Conservation (phyloP, 2,113 vertebrate species). For the Melanerpes aurifrons region DNA sequence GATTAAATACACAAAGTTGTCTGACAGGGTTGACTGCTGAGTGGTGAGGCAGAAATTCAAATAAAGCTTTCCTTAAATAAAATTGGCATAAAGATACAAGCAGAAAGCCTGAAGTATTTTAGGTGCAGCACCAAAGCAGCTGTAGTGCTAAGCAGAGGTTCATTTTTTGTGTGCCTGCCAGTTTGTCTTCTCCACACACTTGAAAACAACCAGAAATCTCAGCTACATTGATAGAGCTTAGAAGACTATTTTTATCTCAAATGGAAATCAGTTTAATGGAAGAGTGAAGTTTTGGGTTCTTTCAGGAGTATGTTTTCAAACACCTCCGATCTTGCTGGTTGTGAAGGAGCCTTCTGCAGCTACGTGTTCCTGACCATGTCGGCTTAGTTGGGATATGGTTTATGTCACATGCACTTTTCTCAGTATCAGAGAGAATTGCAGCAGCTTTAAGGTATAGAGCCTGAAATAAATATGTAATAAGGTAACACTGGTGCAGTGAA, state of each 20-base stretch:
- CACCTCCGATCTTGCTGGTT: neutral
- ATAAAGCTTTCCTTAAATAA: neutral
- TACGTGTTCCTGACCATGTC: neutral
- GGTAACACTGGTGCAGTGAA: rapidly evolving
- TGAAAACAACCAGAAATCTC: neutral
- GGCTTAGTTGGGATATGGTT: neutral
- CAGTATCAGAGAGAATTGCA: neutral
- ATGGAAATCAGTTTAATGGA: neutral
- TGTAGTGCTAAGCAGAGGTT: neutral
- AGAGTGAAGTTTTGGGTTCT: neutral
- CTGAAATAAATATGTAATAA: neutral
- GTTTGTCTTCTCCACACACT: neutral
- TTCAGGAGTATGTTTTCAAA: neutral
- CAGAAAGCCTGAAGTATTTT: neutral
- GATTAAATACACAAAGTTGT: neutral
- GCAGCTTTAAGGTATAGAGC: neutral
- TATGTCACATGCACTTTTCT: neutral
- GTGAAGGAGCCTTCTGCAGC: neutral
- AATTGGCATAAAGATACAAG: neutral
- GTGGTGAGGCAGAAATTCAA: constrained; percentile 10
- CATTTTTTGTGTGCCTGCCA: neutral
- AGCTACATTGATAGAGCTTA: rapidly evolving
- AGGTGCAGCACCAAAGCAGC: neutral
- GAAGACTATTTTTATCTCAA: neutral
- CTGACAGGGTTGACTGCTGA: neutral